Evolutionary conservation across 2,888 invertebrate species (phyloP).

Genomic region (Coleophora flavipennella): DNA sequence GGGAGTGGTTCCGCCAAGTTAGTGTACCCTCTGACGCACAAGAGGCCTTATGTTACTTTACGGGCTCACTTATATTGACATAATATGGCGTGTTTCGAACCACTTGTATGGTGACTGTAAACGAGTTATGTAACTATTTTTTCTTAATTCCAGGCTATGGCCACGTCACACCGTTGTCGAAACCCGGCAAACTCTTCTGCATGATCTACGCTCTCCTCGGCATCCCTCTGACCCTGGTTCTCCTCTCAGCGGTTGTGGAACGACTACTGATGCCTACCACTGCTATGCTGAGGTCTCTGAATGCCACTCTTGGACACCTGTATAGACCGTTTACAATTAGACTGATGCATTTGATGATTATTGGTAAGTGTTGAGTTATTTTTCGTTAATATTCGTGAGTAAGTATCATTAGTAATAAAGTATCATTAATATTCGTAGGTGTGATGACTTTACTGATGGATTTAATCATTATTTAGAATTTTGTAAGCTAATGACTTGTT

Average conservation of each 20-base stretch:
- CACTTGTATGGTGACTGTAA: too few species aligned
- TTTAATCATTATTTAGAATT: too few species aligned
- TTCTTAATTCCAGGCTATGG: constrained; percentile 80
- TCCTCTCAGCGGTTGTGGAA: constrained; percentile 87
- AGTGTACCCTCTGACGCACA: too few species aligned
- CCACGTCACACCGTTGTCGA: constrained; percentile 88
- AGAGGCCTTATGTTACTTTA: too few species aligned
- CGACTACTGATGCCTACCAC: constrained; percentile 83
- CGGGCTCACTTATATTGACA: too few species aligned
- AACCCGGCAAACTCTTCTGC: constrained; percentile 90
- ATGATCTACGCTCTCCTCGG: constrained; percentile 88
- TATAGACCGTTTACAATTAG: constrained; percentile 84
- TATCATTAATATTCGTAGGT: too few species aligned
- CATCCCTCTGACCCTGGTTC: constrained; percentile 88
- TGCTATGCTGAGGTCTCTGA: constrained; percentile 78
- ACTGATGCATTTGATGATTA: constrained; percentile 80
- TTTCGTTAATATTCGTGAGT: too few species aligned
- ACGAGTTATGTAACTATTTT: background rate
- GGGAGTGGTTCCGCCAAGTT: too few species aligned
- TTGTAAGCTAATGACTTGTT: too few species aligned
- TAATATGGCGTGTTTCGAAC: too few species aligned
- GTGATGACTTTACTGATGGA: too few species aligned
- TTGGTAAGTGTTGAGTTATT: constrained; percentile 69
- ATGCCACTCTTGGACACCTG: constrained; percentile 79
- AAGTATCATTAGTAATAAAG: too few species aligned